Conservation (phyloP, 2,113 vertebrate species). For the Anhinga anhinga region DNA sequence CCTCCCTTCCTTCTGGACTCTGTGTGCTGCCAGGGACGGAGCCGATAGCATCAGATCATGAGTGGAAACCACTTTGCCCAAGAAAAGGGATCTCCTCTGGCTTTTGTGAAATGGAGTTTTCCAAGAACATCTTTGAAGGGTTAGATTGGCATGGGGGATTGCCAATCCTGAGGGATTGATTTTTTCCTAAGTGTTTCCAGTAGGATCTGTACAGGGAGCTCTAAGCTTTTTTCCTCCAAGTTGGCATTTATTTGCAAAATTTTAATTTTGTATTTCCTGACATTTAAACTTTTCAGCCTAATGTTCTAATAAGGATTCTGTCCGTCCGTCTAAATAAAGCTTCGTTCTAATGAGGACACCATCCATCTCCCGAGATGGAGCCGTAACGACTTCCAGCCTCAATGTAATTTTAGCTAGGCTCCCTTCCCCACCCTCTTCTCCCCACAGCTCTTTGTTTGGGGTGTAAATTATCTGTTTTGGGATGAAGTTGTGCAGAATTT, state of each 20-base stretch:
- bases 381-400: not conserved
- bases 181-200: not conserved
- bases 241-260: slow-evolving; percentile 51
- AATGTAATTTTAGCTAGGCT: slow-evolving; percentile 36
- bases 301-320: slow-evolving; percentile 52
- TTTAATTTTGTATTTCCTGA: slow-evolving; percentile 51
- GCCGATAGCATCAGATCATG: not conserved
- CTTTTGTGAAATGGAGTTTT: not conserved
- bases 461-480: slow-evolving; percentile 43
- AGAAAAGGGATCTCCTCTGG: not conserved
- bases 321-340: slow-evolving; percentile 48
- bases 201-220: not conserved
- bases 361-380: slow-evolving; percentile 50
- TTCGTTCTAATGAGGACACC: slow-evolving; percentile 41
- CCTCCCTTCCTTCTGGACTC: not conserved
- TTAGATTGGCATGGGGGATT: not conserved
- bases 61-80: not conserved
- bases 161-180: not conserved
- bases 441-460: slow-evolving; percentile 34
- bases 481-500: slow-evolving; percentile 13
- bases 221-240: not conserved
- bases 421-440: not conserved
- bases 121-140: not conserved
- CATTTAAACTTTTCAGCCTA: slow-evolving; percentile 52
- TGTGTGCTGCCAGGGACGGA: not conserved